Base-by-base conservation (phyloP, 2,113 vertebrate genomes). In the Podarcis raffonei region DNA sequence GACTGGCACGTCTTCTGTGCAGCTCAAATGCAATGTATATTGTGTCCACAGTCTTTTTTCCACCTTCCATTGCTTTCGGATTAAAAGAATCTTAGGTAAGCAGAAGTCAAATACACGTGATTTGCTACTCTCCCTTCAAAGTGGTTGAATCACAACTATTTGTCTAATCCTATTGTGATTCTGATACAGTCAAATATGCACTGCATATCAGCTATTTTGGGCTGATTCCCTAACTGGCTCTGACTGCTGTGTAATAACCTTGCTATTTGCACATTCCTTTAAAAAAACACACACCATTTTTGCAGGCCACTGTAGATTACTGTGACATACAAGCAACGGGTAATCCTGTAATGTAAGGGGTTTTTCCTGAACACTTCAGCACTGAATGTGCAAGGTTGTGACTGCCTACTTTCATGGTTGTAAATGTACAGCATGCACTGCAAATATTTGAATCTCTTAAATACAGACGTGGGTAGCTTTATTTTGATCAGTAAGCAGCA, bases 381-480 rank as follows among this genome's bases (percentile, higher is more conserved):
- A 93, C 89, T 78, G 30, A 94, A 89, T 90, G 91, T 62, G 87
- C 74, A 85, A 76, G 74, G 62, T 85, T 68, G 78, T 92, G 65
- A 91, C 83, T 79, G 95, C 92, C 57, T 30, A 94, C 90, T 90
- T 92, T 90, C n/a, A 90, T 83, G 84, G 3, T 1, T 91, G 32
- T 92, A 91, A 42, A 93, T 92, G 74, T 87, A 83, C 81, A 91
- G 89, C 32, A 84, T 89, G 85, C 83, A 93, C 89, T 91, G 39
- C 71, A 93, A 95, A 90, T 74, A 92, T 12, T 0, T 7, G n/a
- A 89, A 78, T 39, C 18, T 91, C 83, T 80, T 89, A 93, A 93
- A 92, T 68, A 77, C 75, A 69, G 81, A 92, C 89, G 89, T 48
- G 27, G 92, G 87, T 79, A 68, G 76, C 89, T 93, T 94, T 94